Percentiles rank a stretch among this genome's conserved stretches.
Conservation (phyloP, 1,140 invertebrate genomes). For the Lineus longissimus region DNA sequence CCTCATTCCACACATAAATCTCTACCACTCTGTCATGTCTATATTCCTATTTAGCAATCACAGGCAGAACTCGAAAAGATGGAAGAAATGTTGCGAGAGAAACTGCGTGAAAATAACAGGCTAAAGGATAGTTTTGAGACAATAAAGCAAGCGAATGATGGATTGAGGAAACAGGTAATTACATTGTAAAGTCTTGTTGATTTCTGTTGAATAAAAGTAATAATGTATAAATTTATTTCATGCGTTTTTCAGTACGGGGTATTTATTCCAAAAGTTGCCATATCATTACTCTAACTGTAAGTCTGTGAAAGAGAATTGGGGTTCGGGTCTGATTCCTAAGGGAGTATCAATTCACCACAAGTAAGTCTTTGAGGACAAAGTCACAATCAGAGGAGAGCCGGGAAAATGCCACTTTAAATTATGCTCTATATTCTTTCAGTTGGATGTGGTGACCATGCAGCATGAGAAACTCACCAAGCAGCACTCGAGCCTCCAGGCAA, state of each 20-base stretch:
- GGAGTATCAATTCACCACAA: background rate
- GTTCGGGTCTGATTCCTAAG: background rate
- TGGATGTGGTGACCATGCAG: conserved; percentile 32
- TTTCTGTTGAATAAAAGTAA: background rate
- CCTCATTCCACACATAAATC: too few species aligned
- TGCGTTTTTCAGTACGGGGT: background rate
- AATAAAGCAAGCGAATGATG: conserved; percentile 46
- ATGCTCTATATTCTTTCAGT: too few species aligned
- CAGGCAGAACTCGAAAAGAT: conserved; percentile 29
- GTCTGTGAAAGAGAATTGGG: background rate
- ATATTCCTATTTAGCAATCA: conserved; percentile 31
- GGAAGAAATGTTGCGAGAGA: conserved; percentile 39
- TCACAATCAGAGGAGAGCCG: too few species aligned
- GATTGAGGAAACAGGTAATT: conserved; percentile 42
- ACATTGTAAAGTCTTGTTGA: background rate
- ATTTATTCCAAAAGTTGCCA: background rate
- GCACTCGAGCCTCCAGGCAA: conserved; percentile 39
- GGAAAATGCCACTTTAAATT: too few species aligned
- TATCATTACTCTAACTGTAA: background rate
- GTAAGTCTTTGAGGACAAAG: background rate
- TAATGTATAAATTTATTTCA: too few species aligned
- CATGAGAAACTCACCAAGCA: conserved; percentile 48
- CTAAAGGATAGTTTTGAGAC: conserved; percentile 50
- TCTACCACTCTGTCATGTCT: too few species aligned
- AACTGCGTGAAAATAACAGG: conserved; percentile 44